Evolutionary conservation across 1,140 invertebrate genomes (phyloP).

Genomic region (Nomia melanderi): DNA sequence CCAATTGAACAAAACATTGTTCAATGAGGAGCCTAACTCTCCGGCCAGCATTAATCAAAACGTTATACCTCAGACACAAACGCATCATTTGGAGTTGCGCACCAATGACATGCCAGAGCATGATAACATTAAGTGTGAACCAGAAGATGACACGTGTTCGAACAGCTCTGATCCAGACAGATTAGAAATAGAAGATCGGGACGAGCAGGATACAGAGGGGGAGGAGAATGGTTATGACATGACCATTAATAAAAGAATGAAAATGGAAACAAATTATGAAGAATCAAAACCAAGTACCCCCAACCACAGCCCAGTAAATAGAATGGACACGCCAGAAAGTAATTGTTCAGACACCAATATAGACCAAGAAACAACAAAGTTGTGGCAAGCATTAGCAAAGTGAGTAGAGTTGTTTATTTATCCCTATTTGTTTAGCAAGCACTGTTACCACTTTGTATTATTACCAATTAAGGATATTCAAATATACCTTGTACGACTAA

Average conservation of each 20-base stretch:
- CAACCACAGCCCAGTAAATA: constrained; percentile 76
- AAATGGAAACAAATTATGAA: constrained; percentile 67
- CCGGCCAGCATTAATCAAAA: constrained; percentile 80
- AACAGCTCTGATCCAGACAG: constrained; percentile 83
- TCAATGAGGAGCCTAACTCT: constrained; percentile 77
- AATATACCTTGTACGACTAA: constrained; percentile 3
- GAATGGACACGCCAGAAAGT: constrained; percentile 82
- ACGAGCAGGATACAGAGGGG: constrained; percentile 73
- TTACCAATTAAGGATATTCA: neutral
- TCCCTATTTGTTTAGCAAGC: neutral
- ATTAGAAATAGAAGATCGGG: constrained; percentile 80
- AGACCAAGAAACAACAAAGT: constrained; percentile 82
- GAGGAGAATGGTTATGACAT: constrained; percentile 79
- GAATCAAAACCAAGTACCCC: constrained; percentile 68
- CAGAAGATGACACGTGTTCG: constrained; percentile 79
- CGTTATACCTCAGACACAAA: constrained; percentile 76
- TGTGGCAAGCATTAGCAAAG: constrained; percentile 83
- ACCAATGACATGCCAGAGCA: constrained; percentile 62
- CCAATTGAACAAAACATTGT: constrained; percentile 77
- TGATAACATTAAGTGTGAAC: constrained; percentile 74
- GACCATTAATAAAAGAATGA: constrained; percentile 73
- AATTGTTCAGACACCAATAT: constrained; percentile 82
- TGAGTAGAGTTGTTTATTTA: constrained; percentile 72
- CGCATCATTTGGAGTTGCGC: constrained; percentile 73
- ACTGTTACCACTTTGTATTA: neutral